These are phyloP conservation scores for Idris sp. DNA, from an alignment of 1,140 invertebrate genomes.

Conservation along the genomic window DNA sequence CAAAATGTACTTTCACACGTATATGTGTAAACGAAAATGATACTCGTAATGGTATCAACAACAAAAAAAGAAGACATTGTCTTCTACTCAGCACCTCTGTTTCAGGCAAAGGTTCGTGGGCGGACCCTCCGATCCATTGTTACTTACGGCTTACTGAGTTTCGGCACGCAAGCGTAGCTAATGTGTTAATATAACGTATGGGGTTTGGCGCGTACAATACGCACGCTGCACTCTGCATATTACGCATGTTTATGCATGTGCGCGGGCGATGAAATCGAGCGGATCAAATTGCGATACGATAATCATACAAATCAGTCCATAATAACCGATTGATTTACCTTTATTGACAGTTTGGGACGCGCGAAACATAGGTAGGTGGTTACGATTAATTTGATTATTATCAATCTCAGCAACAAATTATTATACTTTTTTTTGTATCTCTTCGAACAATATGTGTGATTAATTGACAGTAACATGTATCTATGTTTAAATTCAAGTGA, in stretches of 20 bases:
- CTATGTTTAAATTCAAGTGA: too few relatives aligned
- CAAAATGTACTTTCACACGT: too few relatives aligned
- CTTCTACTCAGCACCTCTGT: slow-evolving; percentile 58
- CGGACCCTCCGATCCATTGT: slow-evolving; percentile 70
- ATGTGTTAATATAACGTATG: slow-evolving; percentile 76
- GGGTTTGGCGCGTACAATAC: slow-evolving; percentile 61
- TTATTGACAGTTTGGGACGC: slow-evolving; percentile 44
- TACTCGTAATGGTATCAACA: slow-evolving; percentile 28
- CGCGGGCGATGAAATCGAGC: slow-evolving; percentile 63
- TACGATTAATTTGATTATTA: slow-evolving; percentile 24
- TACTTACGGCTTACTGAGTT: slow-evolving; percentile 73
- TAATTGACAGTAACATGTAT: too few relatives aligned
- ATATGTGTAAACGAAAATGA: slow-evolving; percentile 13
- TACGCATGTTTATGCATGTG: slow-evolving; percentile 57
- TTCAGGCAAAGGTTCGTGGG: slow-evolving; percentile 55
- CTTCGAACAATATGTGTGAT: too few relatives aligned
- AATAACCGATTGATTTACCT: slow-evolving; percentile 53
- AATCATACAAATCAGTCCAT: slow-evolving; percentile 60
- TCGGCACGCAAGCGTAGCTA: slow-evolving; percentile 73
- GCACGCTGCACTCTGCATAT: slow-evolving; percentile 51
- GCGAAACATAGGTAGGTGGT: slow-evolving; percentile 16
- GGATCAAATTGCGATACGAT: slow-evolving; percentile 56
- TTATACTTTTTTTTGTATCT: not conserved
- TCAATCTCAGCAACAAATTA: slow-evolving; percentile 9
- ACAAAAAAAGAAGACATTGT: slow-evolving; percentile 45